Evolutionary conservation across 2,888 invertebrate genomes (phyloP).

Genomic region (Trichopoda pennipes): DNA sequence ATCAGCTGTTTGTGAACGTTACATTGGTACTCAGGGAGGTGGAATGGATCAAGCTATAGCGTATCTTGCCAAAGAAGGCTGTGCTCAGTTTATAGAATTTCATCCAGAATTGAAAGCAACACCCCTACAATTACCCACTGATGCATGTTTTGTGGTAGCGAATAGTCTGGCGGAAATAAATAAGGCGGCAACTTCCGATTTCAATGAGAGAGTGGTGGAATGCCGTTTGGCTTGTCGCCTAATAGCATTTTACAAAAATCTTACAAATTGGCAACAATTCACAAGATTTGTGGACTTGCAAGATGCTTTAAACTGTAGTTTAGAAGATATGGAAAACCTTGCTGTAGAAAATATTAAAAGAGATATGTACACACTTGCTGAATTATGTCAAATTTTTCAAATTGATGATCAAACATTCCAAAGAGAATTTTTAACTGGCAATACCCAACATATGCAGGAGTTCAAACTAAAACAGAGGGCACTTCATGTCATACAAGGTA

Average conservation of each 20-base stretch:
- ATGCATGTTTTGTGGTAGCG: constrained; percentile 94
- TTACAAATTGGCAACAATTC: constrained; percentile 85
- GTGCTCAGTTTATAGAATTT: constrained; percentile 96
- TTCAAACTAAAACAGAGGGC: constrained; percentile 93
- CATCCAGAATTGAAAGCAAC: constrained; percentile 88
- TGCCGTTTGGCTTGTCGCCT: constrained; percentile 94
- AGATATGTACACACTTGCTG: constrained; percentile 85
- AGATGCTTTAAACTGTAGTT: constrained; percentile 83
- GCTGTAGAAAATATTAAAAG: constrained; percentile 85
- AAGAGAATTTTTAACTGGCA: constrained; percentile 84
- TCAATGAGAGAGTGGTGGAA: constrained; percentile 96
- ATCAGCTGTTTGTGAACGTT: constrained; percentile 94
- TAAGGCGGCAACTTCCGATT: constrained; percentile 96
- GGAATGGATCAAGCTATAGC: constrained; percentile 99
- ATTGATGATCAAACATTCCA: constrained; percentile 84
- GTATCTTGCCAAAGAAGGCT: constrained; percentile 91
- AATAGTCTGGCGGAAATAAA: constrained; percentile 94
- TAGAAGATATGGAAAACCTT: constrained; percentile 87
- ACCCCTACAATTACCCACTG: constrained; percentile 90
- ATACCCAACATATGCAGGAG: constrained; percentile 84
- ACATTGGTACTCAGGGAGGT: constrained; percentile 98
- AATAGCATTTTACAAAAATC: constrained; percentile 84
- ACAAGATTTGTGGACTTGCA: constrained; percentile 89
- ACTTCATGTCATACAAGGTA: constrained; percentile 92
- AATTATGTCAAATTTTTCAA: constrained; percentile 84